These are phyloP conservation scores for Caranx ignobilis DNA, from an alignment of 2,113 vertebrate genomes.

Conservation along the genomic window DNA sequence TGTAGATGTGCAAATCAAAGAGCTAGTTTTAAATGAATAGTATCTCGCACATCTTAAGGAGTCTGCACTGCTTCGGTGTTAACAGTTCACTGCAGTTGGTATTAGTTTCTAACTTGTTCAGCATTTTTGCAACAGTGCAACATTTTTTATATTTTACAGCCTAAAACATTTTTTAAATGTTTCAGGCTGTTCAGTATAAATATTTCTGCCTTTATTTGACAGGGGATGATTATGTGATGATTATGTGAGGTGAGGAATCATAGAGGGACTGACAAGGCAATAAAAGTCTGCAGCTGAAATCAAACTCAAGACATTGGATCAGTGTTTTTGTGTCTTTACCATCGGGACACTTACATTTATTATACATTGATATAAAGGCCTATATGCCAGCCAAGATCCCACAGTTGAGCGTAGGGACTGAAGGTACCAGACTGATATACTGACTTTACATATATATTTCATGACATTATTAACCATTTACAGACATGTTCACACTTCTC, in stretches of 20 bases:
- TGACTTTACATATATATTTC: not conserved
- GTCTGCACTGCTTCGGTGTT: not conserved
- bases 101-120: not conserved
- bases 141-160: no score
- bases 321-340: not conserved
- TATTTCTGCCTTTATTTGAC: not conserved
- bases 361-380: no score
- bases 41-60: not conserved
- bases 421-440: not conserved
- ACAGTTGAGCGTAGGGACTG: not conserved
- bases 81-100: not conserved
- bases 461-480: not conserved
- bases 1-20: not conserved
- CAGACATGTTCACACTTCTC: not conserved
- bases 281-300: not conserved
- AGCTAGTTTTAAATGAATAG: not conserved
- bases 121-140: not conserved
- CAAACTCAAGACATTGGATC: no score
- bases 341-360: no score
- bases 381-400: no score
- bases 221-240: not conserved
- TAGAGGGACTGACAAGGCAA: not conserved
- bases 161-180: not conserved
- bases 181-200: not conserved
- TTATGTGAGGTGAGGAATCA: not conserved